phyloP scores from a whole-genome alignment of 2,797 vertebrate species.

The Vespertilio murinus region DNA sequence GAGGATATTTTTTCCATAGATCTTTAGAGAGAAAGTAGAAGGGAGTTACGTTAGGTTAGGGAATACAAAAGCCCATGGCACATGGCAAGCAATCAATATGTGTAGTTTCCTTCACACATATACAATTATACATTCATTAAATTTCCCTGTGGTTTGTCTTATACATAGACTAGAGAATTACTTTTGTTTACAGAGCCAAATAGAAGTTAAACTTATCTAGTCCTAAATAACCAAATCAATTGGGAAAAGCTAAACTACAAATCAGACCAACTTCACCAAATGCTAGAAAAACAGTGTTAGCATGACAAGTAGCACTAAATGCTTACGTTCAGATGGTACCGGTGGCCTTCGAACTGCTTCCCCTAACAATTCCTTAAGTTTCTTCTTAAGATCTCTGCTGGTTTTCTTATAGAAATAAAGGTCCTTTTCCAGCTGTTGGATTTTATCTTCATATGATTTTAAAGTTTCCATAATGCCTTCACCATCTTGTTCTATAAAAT shows the following conservation, averaged over 20 bases:
- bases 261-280: not conserved
- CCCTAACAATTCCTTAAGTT: conserved; percentile 84
- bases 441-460: conserved; percentile 84
- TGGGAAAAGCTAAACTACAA: not conserved
- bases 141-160: not conserved
- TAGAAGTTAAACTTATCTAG: not conserved
- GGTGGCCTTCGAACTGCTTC: conserved; percentile 73
- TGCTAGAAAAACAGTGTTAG: not conserved
- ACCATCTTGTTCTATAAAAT: conserved; percentile 82
- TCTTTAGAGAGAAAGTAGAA: too few species aligned
- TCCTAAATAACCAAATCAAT: not conserved
- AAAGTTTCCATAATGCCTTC: conserved; percentile 79
- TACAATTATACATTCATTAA: not conserved
- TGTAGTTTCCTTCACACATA: not conserved
- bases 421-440: conserved; percentile 92
- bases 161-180: not conserved
- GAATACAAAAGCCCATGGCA: not conserved
- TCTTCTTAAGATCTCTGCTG: conserved; percentile 91
- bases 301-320: not conserved
- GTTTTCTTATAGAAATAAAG: conserved; percentile 94
- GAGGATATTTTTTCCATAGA: too few species aligned
- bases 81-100: not conserved
- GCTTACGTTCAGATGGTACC: conserved; percentile 69
- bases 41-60: not conserved
- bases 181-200: conserved; percentile 2